These are phyloP conservation scores for Otis tarda DNA, from an alignment of 2,113 vertebrate species.

Conservation along the genomic window DNA sequence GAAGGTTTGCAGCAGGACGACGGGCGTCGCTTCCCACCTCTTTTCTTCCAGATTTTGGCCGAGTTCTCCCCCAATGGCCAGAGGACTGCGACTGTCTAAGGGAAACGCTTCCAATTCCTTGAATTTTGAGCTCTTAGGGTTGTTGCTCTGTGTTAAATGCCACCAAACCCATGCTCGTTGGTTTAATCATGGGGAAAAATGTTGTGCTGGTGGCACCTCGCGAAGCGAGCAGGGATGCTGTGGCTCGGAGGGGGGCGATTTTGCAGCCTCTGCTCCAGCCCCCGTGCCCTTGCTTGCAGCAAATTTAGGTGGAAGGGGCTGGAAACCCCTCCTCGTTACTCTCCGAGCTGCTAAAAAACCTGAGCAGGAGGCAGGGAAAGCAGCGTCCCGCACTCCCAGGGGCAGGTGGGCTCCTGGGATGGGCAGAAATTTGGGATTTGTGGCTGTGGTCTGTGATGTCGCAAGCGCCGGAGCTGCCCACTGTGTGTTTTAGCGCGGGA, in stretches of 20 bases:
- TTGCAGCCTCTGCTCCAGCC: fast-evolving
- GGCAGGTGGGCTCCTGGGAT: not conserved
- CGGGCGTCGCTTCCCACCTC: not conserved
- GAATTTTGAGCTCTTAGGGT: constrained; percentile 7
- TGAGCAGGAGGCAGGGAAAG: not conserved
- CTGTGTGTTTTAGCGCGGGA: not conserved
- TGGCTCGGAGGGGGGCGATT: not conserved
- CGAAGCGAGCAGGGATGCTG: not conserved
- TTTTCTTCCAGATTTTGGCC: constrained; percentile 47
- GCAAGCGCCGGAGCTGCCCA: not conserved
- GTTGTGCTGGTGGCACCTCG: not conserved
- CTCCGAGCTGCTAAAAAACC: not conserved
- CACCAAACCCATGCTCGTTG: fast-evolving
- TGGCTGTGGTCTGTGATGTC: fast-evolving
- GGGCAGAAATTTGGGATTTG: not conserved
- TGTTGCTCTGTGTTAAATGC: not conserved
- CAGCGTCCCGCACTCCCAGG: fast-evolving
- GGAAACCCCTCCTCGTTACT: not conserved
- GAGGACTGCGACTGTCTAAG: not conserved
- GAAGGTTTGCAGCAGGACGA: not conserved
- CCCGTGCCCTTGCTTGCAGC: not conserved
- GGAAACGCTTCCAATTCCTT: not conserved
- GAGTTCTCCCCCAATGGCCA: not conserved
- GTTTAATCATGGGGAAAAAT: fast-evolving
- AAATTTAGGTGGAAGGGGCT: not conserved